A percentile compares a stretch with the other conserved stretches of the same genome.
These are phyloP conservation scores for Drosophila mojavensis DNA, from an alignment of 1,140 invertebrate species.

Conservation along the genomic window DNA sequence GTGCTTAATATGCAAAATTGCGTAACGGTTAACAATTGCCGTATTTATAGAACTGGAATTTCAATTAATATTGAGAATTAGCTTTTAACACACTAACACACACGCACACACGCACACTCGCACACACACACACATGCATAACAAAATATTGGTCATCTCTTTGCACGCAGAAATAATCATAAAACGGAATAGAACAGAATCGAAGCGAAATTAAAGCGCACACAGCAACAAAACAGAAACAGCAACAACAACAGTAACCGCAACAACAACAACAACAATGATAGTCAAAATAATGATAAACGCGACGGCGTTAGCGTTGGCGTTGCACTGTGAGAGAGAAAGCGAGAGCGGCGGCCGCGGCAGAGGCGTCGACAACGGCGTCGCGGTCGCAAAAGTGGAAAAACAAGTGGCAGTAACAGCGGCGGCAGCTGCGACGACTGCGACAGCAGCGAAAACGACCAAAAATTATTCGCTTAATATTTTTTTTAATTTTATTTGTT, in stretches of 20 bases:
- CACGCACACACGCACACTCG: not conserved
- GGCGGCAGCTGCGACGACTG: constrained; percentile 2
- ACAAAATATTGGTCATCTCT: constrained; percentile 18
- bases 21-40: constrained; percentile 47
- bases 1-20: constrained; percentile 31
- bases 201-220: constrained; percentile 39
- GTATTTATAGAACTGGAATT: constrained; percentile 48
- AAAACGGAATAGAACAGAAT: constrained; percentile 45
- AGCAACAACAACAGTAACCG: constrained; percentile 20
- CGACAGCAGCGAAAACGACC: constrained; percentile 20
- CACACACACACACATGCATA: constrained; percentile 4
- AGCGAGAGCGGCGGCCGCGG: constrained; percentile 45
- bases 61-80: constrained; percentile 45
- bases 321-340: constrained; percentile 50
- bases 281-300: constrained; percentile 50
- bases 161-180: constrained; percentile 28
- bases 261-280: constrained; percentile 39
- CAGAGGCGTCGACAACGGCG: constrained; percentile 31
- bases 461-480: constrained; percentile 34
- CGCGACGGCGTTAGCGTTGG: constrained; percentile 38
- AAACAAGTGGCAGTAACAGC: constrained; percentile 51
- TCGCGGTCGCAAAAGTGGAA: constrained; percentile 54
- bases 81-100: constrained; percentile 11
- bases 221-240: constrained; percentile 32
- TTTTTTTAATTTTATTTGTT: constrained; percentile 19